phyloP scores from a whole-genome alignment of 2,888 invertebrate genomes.

The Antitype chi region DNA sequence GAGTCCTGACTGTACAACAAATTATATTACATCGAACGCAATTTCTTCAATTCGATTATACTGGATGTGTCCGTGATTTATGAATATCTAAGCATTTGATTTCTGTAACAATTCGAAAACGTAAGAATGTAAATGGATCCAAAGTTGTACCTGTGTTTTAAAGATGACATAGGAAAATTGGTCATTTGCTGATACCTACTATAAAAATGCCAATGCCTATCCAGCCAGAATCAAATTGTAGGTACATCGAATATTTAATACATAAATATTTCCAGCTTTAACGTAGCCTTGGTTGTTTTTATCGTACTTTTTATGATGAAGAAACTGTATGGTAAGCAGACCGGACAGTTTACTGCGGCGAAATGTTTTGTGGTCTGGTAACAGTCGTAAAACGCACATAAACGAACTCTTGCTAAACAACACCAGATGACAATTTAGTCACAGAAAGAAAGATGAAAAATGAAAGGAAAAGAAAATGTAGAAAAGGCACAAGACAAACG shows the following conservation, averaged over 20 bases:
- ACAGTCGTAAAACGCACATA: conserved; percentile 55
- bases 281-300: conserved; percentile 30
- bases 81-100: conserved; percentile 10
- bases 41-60: conserved; percentile 27
- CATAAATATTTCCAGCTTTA: conserved; percentile 28
- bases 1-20: conserved; percentile 22
- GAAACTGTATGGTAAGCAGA: conserved; percentile 41
- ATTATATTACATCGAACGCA: conserved; percentile 9
- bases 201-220: not conserved
- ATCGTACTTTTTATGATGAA: conserved; percentile 30
- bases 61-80: conserved; percentile 14
- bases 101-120: conserved; percentile 12
- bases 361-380: conserved; percentile 56
- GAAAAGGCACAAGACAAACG: conserved; percentile 45
- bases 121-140: not conserved
- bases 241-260: conserved; percentile 18
- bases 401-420: conserved; percentile 53
- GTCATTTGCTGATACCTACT: not conserved
- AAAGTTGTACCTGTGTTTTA: not conserved
- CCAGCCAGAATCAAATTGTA: conserved; percentile 5
- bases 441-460: conserved; percentile 35
- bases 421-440: conserved; percentile 48
- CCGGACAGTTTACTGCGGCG: conserved; percentile 44
- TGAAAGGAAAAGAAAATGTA: conserved; percentile 15
- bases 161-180: conserved; percentile 3